Evolutionary conservation across 2,797 vertebrate genomes (phyloP), one percentile per base, ranked within the genome.

Genomic region (Ceryle rudis): DNA sequence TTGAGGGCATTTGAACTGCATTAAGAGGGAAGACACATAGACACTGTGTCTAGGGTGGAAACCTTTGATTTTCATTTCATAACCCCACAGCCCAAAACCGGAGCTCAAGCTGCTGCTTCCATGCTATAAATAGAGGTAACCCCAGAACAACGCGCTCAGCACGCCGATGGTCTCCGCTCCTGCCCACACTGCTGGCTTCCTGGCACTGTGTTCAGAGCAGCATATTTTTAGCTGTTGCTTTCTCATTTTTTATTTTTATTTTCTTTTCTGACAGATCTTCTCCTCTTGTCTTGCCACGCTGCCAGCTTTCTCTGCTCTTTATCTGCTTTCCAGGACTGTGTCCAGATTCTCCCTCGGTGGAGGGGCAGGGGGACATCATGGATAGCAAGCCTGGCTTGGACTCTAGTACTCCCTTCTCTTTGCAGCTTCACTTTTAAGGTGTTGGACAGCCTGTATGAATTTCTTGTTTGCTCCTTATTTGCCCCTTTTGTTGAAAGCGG

Each of bases 111-210:
- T 91, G 65, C 81, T 88, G 89, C 75, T 87, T 66, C 86, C 65
- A 57, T 2, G 1, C 84, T 96, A 83, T 88, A 93, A 97, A 95
- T n/a, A 93, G 93, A 86, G 85, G 82, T 75, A 81, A 95, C 96
- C 94, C 94, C 89, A 37, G 87, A 85, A 64, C 4, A 80, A 67
- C 4, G 21, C 0, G 4, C 74, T 85, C 78, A 49, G 81, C 89
- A 70, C 0, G 61, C 65, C 1, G 58, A 49, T 87, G 86, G 60
- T 82, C 74, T 35, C 78, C 2, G 2, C 2, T 75, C 60, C 93
- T 94, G 39, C 81, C 73, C 64, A 0, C 72, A 31, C 33, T 3
- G 6, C 46, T 0, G 14, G 8, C 84, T 93, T 83, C 81, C 89
- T 91, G 91, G 82, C 87, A 65, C 20, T 1, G 14, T 55, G 65